Conservation (phyloP, 1,140 invertebrate genomes). For the Dendrolimus punctatus region DNA sequence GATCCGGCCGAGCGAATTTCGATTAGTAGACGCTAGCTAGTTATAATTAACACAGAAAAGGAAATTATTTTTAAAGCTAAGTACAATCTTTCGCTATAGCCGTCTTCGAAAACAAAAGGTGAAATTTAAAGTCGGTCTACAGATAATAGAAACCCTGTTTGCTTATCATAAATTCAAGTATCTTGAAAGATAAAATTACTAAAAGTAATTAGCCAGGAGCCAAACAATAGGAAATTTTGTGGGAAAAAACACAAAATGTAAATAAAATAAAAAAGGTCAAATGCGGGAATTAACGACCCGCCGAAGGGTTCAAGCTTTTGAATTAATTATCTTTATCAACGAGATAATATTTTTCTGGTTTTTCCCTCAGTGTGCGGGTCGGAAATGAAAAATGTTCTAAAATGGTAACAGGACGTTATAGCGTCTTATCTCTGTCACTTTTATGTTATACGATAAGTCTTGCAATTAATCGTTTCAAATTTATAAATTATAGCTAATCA, state of each 20-base stretch:
- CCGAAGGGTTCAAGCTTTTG: slow-evolving; percentile 20
- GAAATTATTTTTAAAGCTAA: too few species aligned
- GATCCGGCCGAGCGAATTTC: too few species aligned
- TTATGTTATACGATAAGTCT: too few species aligned
- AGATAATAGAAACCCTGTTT: too few species aligned
- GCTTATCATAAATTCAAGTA: background rate
- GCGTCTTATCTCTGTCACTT: too few species aligned
- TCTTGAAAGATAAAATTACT: background rate
- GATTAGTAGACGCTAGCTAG: too few species aligned
- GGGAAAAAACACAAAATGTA: slow-evolving; percentile 11
- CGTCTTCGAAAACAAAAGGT: too few species aligned
- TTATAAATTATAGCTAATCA: too few species aligned
- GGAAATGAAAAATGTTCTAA: background rate
- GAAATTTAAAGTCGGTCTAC: too few species aligned
- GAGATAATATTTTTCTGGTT: slow-evolving; percentile 15
- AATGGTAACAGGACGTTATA: background rate
- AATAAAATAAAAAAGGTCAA: slow-evolving; percentile 20
- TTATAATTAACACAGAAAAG: too few species aligned
- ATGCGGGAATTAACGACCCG: slow-evolving; percentile 17
- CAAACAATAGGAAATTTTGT: slow-evolving; percentile 8
- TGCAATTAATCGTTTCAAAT: too few species aligned
- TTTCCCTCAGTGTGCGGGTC: background rate
- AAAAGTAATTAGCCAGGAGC: slow-evolving; percentile 3
- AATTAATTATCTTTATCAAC: slow-evolving; percentile 20
- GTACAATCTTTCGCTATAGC: too few species aligned